phyloP scores from a whole-genome alignment of 2,113 vertebrate genomes.

The Pycnonotus jocosus region DNA sequence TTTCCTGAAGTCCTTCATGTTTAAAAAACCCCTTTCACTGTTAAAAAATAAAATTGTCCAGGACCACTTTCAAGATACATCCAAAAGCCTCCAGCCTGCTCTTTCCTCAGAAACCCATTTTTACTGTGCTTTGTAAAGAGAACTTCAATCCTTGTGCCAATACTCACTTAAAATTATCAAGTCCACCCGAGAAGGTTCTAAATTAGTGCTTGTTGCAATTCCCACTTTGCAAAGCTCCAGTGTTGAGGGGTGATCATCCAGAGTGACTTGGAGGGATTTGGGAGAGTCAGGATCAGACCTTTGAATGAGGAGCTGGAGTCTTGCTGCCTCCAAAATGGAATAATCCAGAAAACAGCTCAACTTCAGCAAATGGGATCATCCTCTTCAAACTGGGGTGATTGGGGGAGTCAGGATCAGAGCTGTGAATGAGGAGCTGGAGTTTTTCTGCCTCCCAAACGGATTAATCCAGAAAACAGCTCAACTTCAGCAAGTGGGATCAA shows the following conservation, averaged over 20 bases:
- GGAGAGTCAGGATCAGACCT: not conserved
- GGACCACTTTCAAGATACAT: accelerated
- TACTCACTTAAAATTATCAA: not conserved
- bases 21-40: not conserved
- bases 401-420: not conserved
- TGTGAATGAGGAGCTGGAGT: not conserved
- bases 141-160: not conserved
- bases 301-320: not conserved
- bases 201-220: not conserved
- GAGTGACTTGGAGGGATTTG: accelerated
- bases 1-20: not conserved
- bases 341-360: not conserved
- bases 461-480: not conserved
- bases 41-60: not conserved
- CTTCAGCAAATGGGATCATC: not conserved
- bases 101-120: not conserved
- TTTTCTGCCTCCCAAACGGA: not conserved
- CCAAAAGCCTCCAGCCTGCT: not conserved
- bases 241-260: not conserved
- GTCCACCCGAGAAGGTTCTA: not conserved
- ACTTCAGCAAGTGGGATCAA: not conserved
- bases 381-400: not conserved
- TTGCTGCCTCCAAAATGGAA: not conserved
- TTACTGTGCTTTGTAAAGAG: not conserved
- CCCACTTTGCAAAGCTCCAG: not conserved